These are phyloP conservation scores for Habropoda laboriosa DNA, from an alignment of 1,140 invertebrate genomes.

Conservation along the genomic window DNA sequence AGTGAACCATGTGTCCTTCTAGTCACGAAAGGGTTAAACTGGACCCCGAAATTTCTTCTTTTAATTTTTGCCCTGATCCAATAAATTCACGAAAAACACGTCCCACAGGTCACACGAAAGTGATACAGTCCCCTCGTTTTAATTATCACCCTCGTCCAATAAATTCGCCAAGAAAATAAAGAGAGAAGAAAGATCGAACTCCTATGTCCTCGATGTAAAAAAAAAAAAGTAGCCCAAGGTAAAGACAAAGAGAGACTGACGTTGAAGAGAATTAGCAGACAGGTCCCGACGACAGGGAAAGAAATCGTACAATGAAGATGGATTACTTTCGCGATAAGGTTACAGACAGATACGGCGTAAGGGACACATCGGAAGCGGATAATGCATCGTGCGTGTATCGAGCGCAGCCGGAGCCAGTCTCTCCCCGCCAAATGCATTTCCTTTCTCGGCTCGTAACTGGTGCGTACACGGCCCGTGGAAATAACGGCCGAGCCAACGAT, in stretches of 20 bases:
- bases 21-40: too few relatives aligned
- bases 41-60: too few relatives aligned
- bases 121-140: too few relatives aligned
- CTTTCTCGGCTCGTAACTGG: slow-evolving; percentile 38
- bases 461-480: slow-evolving; percentile 18
- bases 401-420: slow-evolving; percentile 32
- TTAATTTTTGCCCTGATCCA: too few relatives aligned
- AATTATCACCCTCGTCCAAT: too few relatives aligned
- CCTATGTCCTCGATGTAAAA: too few relatives aligned
- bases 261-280: background rate
- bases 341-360: slow-evolving; percentile 4
- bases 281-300: background rate
- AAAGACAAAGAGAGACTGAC: background rate
- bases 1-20: too few relatives aligned
- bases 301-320: slow-evolving; percentile 13
- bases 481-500: slow-evolving; percentile 41
- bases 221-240: too few relatives aligned
- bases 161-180: too few relatives aligned
- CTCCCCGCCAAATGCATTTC: slow-evolving; percentile 37
- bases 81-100: too few relatives aligned
- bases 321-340: slow-evolving; percentile 39
- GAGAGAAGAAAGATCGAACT: too few relatives aligned
- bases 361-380: background rate
- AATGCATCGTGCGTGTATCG: slow-evolving; percentile 31
- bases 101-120: too few relatives aligned